Percentiles rank a stretch among this genome's conserved stretches.
phyloP scores from a whole-genome alignment of 2,888 invertebrate genomes.

The Ophion slaviceki region DNA sequence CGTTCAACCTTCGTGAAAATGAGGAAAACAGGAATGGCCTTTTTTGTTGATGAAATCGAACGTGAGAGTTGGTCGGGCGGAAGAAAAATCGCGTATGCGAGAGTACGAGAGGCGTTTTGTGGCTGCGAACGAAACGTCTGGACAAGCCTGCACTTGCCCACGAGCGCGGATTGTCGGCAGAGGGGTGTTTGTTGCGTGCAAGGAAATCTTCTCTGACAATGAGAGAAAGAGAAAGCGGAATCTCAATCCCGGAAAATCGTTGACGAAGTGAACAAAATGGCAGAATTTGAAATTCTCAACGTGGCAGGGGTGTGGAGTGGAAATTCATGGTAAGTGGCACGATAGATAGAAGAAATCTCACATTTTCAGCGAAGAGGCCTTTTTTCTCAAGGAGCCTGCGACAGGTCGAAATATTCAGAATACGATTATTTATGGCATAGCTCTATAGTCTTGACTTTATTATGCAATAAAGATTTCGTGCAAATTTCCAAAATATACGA shows the following conservation, averaged over 20 bases:
- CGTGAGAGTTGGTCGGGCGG: not conserved
- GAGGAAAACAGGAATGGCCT: not conserved
- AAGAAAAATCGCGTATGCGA: not conserved
- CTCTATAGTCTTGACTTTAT: too few relatives aligned
- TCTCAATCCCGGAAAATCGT: not conserved
- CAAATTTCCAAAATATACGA: too few relatives aligned
- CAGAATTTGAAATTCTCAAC: too few relatives aligned
- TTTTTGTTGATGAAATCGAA: not conserved
- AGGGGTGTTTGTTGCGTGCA: not conserved
- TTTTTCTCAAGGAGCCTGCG: too few relatives aligned
- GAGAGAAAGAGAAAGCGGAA: not conserved
- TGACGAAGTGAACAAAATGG: not conserved
- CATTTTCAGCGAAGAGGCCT: too few relatives aligned
- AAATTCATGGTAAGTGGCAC: too few relatives aligned
- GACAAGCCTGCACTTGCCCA: not conserved
- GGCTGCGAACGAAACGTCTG: not conserved
- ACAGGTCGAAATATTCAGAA: too few relatives aligned
- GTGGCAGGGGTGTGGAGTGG: too few relatives aligned
- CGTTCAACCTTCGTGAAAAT: slow-evolving; percentile 20
- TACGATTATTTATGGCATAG: too few relatives aligned
- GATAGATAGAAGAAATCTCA: too few relatives aligned
- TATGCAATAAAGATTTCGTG: too few relatives aligned
- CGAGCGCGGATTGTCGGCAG: not conserved
- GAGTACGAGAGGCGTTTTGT: not conserved
- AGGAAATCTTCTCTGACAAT: not conserved